These are phyloP conservation scores for Ellobius talpinus DNA, from an alignment of 2,113 vertebrate genomes.

Conservation along the genomic window DNA sequence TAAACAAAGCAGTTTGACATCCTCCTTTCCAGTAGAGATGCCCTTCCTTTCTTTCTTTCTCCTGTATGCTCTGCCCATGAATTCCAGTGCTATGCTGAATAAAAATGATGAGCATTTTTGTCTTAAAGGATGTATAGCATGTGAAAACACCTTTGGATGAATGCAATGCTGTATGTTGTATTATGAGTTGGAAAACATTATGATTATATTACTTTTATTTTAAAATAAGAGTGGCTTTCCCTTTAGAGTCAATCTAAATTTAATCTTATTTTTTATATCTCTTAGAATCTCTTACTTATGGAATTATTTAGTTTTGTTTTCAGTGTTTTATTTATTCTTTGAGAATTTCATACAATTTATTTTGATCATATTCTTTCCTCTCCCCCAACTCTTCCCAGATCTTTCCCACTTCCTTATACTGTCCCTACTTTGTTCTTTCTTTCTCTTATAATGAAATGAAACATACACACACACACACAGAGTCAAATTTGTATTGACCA, in stretches of 20 bases:
- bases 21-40: not conserved
- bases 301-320: not conserved
- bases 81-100: not conserved
- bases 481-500: not conserved
- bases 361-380: not conserved
- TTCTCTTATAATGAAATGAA: not conserved
- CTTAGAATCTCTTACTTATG: slow-evolving; percentile 41
- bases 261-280: not conserved
- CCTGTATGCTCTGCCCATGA: not conserved
- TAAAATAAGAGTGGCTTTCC: not conserved
- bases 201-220: slow-evolving; percentile 31
- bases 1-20: not conserved
- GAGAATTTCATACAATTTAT: not conserved
- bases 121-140: not conserved
- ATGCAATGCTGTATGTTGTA: not conserved
- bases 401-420: not conserved
- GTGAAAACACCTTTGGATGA: not conserved
- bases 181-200: slow-evolving; percentile 20
- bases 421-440: not conserved
- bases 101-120: not conserved
- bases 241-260: not conserved
- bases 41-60: not conserved
- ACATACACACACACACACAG: not conserved
- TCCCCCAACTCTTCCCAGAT: not conserved
- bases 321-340: not conserved